Base-by-base conservation (phyloP, 1,140 invertebrate species). In the Scaptomyza pallida region DNA sequence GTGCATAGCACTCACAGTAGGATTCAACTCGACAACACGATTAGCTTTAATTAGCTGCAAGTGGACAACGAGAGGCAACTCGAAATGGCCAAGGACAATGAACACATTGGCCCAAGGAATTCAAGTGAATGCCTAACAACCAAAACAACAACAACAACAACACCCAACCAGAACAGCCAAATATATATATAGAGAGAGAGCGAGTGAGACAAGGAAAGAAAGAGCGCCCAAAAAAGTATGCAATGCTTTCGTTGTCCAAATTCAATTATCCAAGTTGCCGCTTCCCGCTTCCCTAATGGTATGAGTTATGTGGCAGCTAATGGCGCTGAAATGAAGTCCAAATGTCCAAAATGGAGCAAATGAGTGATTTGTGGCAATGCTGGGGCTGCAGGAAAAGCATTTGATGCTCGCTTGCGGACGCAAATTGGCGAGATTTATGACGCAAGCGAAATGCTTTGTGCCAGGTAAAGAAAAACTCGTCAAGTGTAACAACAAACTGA, bases 241-340 rank as follows among this genome's bases (percentile, higher is more conserved):
- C 61, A 64, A 64, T 57, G 43, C 45, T 55, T 51, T 57, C 16
- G 52, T 30, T 10, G 19, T 26, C 13, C 52, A 17, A 43, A 72
- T 72, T 72, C 62, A 72, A 57, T 72, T 70, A 55, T 65, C 23
- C 62, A 35, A 44, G 52, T 44, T 55, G 43, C 30, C 44, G n/a
- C n/a, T n/a, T n/a, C n/a, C n/a, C n/a, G n/a, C n/a, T 13, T 5
- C 6, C 40, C 26, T 30, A 8, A 30, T 13, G 43, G 33, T 13
- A 54, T 54, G 63, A 82, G 71, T 83, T 74, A 80, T 80, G 67
- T 41, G 74, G 41, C 45, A 44, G 68, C 67, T 70, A 81, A 81
- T 77, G 78, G 73, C 41, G 21, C 45, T 43, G 63, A 74, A 81
- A 82, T 78, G 64, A 62, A 83, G 63, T 63, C 45, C 51, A 3